Percentiles rank a stretch among this genome's conserved stretches.
These are phyloP conservation scores for Rhizoglyphus robini DNA, from an alignment of 1,140 invertebrate genomes.

Conservation along the genomic window DNA sequence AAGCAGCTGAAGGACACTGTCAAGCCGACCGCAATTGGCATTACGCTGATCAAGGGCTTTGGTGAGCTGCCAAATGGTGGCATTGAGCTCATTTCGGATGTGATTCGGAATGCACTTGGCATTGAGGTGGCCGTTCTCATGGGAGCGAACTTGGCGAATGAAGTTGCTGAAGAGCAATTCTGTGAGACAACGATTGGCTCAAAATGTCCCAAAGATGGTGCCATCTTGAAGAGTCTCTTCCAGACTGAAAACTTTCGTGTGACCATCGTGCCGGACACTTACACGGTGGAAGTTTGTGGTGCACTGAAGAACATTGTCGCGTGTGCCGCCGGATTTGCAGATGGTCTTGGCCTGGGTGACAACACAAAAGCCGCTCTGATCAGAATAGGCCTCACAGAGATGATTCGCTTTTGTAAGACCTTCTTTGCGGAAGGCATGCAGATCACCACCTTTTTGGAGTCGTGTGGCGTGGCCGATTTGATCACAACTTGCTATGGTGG, in stretches of 20 bases:
- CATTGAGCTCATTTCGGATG: slow-evolving; percentile 89
- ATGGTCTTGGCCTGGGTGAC: slow-evolving; percentile 84
- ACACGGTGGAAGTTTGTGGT: slow-evolving; percentile 94
- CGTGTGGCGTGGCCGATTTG: slow-evolving; percentile 95
- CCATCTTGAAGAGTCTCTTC: slow-evolving; percentile 70
- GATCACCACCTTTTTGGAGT: slow-evolving; percentile 90
- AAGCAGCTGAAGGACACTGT: slow-evolving; percentile 70
- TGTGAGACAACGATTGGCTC: slow-evolving; percentile 98
- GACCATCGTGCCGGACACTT: slow-evolving; percentile 83
- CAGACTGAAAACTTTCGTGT: slow-evolving; percentile 92
- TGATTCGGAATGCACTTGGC: slow-evolving; percentile 66
- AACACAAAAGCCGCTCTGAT: slow-evolving; percentile 99
- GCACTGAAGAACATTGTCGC: slow-evolving; percentile 99
- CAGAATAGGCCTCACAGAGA: slow-evolving; percentile 91
- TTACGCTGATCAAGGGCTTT: slow-evolving; percentile 96
- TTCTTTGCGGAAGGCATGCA: slow-evolving; percentile 57
- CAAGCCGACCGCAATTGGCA: slow-evolving; percentile 70
- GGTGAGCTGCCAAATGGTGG: slow-evolving; percentile 74
- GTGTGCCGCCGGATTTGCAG: slow-evolving; percentile 91
- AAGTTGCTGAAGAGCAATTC: slow-evolving; percentile 89
- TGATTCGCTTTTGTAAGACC: slow-evolving; percentile 81
- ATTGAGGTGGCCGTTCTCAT: slow-evolving; percentile 88
- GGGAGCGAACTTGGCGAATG: slow-evolving; percentile 94
- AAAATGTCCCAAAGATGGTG: slow-evolving; percentile 56
- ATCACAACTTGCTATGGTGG: slow-evolving; percentile 98